Evolutionary conservation across 2,797 vertebrate species (phyloP).

Genomic region (Enteromius mattozi): DNA sequence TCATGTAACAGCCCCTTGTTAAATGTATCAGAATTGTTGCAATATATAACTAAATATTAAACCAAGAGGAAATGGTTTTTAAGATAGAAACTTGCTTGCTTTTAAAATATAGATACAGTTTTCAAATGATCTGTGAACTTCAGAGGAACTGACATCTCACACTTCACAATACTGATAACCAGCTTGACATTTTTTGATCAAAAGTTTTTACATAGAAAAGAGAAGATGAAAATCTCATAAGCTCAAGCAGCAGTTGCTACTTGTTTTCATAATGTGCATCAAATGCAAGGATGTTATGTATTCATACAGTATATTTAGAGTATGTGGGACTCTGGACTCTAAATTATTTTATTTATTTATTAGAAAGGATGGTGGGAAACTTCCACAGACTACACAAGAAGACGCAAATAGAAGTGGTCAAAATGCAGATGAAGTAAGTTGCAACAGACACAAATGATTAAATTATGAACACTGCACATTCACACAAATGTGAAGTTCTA

Average conservation of each 20-base stretch:
- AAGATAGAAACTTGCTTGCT: no score
- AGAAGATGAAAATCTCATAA: neutral
- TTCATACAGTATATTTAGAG: no score
- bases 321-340: no score
- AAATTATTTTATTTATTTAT: neutral
- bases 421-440: neutral
- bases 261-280: neutral
- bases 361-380: neutral
- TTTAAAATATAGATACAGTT: no score
- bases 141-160: no score
- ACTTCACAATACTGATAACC: neutral
- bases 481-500: no score
- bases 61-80: no score
- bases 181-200: neutral
- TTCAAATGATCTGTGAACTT: neutral
- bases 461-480: neutral
- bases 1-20: no score
- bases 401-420: neutral
- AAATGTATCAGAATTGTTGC: no score
- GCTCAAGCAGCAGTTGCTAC: neutral
- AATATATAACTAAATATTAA: no score
- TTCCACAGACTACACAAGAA: neutral
- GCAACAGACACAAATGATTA: neutral
- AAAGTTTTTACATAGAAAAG: neutral
- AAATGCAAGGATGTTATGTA: neutral